phyloP scores from a whole-genome alignment of 2,113 vertebrate genomes.

The Thalassarche chlororhynchos region DNA sequence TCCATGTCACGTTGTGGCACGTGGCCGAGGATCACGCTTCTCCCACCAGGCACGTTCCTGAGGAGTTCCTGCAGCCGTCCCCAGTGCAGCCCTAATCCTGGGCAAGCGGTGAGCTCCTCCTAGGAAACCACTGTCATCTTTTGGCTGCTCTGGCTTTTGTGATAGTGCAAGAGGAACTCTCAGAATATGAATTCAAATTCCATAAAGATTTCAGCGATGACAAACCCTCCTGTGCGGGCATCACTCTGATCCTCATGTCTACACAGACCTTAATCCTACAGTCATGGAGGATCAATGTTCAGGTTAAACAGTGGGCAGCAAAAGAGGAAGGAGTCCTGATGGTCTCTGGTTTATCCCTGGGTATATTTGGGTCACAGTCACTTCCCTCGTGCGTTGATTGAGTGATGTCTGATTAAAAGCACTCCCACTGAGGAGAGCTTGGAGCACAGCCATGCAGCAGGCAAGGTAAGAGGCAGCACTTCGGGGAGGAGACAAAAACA shows the following conservation, averaged over 20 bases:
- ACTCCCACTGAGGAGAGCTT: neutral
- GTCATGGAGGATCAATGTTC: neutral
- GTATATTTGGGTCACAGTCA: neutral
- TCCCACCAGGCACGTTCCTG: neutral
- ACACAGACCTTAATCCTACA: neutral
- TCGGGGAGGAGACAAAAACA: neutral
- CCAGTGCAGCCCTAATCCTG: neutral
- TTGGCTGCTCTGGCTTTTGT: neutral
- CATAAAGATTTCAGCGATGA: neutral
- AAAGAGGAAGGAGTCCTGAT: neutral
- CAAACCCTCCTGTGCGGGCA: neutral
- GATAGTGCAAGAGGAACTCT: neutral
- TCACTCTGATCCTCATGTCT: neutral
- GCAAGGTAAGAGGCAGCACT: neutral
- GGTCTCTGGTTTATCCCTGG: neutral
- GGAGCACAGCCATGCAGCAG: neutral
- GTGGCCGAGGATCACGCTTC: neutral
- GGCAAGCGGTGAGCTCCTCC: neutral
- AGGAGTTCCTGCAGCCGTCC: neutral
- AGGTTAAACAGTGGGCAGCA: neutral
- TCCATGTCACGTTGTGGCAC: rapidly evolving
- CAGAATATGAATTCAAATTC: neutral
- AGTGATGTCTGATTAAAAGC: conserved; percentile 1
- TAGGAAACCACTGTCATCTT: neutral
- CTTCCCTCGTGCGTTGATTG: neutral